phyloP scores from a whole-genome alignment of 2,113 vertebrate genomes.

The Lontra canadensis region DNA sequence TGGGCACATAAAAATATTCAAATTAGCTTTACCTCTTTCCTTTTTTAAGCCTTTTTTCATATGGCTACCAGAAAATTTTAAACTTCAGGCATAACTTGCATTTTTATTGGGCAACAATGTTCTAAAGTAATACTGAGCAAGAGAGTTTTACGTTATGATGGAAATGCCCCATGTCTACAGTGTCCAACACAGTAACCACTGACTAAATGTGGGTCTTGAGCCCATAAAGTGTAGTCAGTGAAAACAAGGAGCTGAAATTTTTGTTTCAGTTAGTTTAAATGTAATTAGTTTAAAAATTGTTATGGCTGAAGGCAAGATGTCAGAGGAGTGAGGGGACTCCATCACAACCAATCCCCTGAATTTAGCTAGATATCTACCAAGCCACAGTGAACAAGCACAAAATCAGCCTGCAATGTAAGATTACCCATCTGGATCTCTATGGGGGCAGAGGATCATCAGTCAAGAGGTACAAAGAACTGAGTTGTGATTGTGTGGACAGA shows the following conservation, averaged over 20 bases:
- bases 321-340: too few relatives aligned
- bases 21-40: neutral
- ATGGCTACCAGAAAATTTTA: neutral
- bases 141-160: neutral
- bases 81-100: neutral
- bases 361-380: too few relatives aligned
- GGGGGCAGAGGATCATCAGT: too few relatives aligned
- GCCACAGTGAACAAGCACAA: too few relatives aligned
- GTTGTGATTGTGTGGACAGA: too few relatives aligned
- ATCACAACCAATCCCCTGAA: too few relatives aligned
- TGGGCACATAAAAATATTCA: neutral
- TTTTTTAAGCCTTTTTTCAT: neutral
- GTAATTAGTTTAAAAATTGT: too few relatives aligned
- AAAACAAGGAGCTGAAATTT: neutral
- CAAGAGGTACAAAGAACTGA: too few relatives aligned
- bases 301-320: too few relatives aligned
- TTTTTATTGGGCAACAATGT: neutral
- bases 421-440: too few relatives aligned
- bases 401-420: too few relatives aligned
- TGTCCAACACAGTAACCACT: neutral
- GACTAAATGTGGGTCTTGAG: neutral
- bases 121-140: neutral
- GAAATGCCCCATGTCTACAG: neutral
- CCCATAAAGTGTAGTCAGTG: neutral
- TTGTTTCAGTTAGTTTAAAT: neutral